Evolutionary conservation across 2,113 vertebrate genomes (phyloP).

Genomic region (Trogon melanurus): DNA sequence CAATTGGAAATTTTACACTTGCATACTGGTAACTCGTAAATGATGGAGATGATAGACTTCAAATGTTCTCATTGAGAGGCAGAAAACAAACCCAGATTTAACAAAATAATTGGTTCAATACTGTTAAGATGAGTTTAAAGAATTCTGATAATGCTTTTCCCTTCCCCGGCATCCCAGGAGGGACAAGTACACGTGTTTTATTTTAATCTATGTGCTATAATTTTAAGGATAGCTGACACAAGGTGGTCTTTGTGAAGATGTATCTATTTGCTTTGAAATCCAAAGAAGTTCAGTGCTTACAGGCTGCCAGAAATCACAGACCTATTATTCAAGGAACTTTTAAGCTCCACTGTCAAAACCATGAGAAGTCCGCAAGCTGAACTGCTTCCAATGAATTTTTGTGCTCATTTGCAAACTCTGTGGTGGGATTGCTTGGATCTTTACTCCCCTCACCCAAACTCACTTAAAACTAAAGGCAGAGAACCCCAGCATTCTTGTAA

Average conservation of each 20-base stretch:
- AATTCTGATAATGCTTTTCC: slow-evolving; percentile 56
- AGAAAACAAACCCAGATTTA: slow-evolving; percentile 66
- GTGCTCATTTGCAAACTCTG: background rate
- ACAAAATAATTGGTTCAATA: slow-evolving; percentile 61
- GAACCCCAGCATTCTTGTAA: background rate
- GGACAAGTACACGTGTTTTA: slow-evolving; percentile 24
- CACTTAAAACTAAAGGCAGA: background rate
- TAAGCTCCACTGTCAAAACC: background rate
- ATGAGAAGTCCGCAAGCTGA: slow-evolving; percentile 15
- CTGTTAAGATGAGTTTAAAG: slow-evolving; percentile 60
- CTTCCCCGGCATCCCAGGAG: background rate
- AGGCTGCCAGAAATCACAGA: slow-evolving; percentile 23
- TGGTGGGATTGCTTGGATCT: background rate
- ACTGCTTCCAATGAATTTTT: slow-evolving; percentile 2
- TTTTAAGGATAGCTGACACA: slow-evolving; percentile 54
- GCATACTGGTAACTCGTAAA: slow-evolving; percentile 63
- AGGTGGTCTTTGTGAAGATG: slow-evolving; percentile 54
- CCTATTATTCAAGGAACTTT: slow-evolving; percentile 47
- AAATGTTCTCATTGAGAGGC: slow-evolving; percentile 62
- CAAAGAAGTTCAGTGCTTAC: slow-evolving; percentile 11
- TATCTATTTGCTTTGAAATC: slow-evolving; percentile 55
- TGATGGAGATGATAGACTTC: slow-evolving; percentile 51
- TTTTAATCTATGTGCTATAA: slow-evolving; percentile 38
- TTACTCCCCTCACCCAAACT: background rate
- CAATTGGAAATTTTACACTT: slow-evolving; percentile 65